phyloP scores from a whole-genome alignment of 2,888 invertebrate genomes.

The Sericinus montela region DNA sequence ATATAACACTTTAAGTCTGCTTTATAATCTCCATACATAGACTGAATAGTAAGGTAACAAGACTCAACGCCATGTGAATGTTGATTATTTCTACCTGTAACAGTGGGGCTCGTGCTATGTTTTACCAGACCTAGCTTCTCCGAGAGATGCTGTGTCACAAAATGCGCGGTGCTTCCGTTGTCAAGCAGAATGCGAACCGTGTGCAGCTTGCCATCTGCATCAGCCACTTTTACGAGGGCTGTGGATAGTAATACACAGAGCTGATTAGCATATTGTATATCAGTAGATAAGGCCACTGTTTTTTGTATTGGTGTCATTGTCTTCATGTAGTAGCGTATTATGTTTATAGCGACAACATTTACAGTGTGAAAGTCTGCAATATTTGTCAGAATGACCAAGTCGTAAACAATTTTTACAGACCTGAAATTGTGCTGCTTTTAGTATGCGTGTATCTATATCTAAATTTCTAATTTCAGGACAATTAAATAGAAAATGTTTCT shows the following conservation, averaged over 20 bases:
- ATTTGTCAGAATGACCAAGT: too few relatives aligned
- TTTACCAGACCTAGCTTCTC: constrained; percentile 22
- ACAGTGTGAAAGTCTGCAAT: too few relatives aligned
- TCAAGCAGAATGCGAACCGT: constrained; percentile 18
- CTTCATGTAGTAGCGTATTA: too few relatives aligned
- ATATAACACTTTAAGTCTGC: not conserved
- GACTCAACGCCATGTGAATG: constrained; percentile 19
- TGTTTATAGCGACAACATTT: too few relatives aligned
- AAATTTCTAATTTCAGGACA: too few relatives aligned
- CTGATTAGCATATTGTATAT: too few relatives aligned
- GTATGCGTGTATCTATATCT: too few relatives aligned
- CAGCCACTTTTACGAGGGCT: constrained; percentile 19
- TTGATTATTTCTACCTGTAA: constrained; percentile 28
- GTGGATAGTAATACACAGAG: constrained; percentile 17
- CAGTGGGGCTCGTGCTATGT: constrained; percentile 20
- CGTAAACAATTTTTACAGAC: too few relatives aligned
- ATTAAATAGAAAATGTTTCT: too few relatives aligned
- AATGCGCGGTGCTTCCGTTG: constrained; percentile 24
- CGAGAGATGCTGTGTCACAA: constrained; percentile 22
- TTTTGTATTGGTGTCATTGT: too few relatives aligned
- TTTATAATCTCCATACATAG: not conserved
- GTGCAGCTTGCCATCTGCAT: constrained; percentile 6
- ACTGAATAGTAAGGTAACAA: not conserved
- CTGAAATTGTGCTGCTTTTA: too few relatives aligned
- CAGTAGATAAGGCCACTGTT: too few relatives aligned